These are phyloP conservation scores for Patella pellucida DNA, from an alignment of 2,888 invertebrate genomes.

Conservation along the genomic window DNA sequence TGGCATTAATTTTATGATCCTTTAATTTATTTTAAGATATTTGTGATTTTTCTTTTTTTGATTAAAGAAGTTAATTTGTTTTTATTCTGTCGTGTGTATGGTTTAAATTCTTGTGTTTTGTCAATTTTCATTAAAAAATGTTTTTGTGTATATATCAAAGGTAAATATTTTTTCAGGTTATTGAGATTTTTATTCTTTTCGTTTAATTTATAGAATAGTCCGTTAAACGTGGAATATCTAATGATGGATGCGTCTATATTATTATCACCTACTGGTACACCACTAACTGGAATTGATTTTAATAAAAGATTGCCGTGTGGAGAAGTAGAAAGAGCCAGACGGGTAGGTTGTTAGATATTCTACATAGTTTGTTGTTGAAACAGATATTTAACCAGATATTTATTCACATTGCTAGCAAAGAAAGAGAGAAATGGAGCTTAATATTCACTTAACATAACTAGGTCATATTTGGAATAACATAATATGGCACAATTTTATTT, in stretches of 20 bases:
- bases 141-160: no score
- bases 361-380: constrained; percentile 73
- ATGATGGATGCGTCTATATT: constrained; percentile 97
- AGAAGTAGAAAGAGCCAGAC: constrained; percentile 79
- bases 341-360: constrained; percentile 77
- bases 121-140: no score
- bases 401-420: not conserved
- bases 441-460: no score
- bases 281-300: constrained; percentile 92
- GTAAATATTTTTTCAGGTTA: no score
- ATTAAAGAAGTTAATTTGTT: no score
- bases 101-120: no score
- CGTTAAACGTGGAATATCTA: constrained; percentile 84
- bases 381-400: not conserved
- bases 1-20: no score
- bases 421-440: no score
- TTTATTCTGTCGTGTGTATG: no score
- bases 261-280: constrained; percentile 94
- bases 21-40: no score
- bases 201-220: constrained; percentile 54
- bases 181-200: no score
- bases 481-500: not conserved
- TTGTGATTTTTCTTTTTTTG: no score
- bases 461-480: not conserved
- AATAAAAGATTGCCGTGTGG: constrained; percentile 95